These are phyloP conservation scores for Mustela lutreola DNA, from an alignment of 2,113 vertebrate genomes.

Conservation along the genomic window DNA sequence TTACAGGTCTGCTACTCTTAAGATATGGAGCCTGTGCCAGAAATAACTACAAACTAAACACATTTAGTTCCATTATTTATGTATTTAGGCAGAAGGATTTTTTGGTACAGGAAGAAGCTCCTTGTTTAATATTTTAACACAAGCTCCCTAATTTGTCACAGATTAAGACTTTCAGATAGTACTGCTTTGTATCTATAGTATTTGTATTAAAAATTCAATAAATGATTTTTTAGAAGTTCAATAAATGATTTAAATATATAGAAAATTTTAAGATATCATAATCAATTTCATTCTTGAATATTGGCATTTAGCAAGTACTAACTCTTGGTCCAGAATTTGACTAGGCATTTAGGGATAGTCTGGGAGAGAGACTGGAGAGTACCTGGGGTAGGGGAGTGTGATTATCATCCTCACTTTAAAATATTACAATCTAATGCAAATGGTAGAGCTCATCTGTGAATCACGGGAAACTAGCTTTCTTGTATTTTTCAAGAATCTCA, in stretches of 20 bases:
- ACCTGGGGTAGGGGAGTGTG: accelerated
- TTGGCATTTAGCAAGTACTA: not conserved
- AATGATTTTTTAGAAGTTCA: constrained; percentile 16
- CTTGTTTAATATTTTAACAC: constrained; percentile 13
- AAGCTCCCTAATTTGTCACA: constrained; percentile 1
- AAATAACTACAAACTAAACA: constrained; percentile 17
- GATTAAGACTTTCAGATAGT: not conserved
- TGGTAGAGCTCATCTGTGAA: not conserved
- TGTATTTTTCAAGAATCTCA: constrained; percentile 36
- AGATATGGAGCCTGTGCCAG: not conserved
- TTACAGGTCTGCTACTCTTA: not conserved
- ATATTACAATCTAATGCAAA: not conserved
- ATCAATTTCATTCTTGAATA: constrained; percentile 29
- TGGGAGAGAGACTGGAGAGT: not conserved
- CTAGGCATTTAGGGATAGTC: not conserved
- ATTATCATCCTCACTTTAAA: not conserved
- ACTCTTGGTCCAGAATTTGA: not conserved
- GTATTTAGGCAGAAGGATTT: constrained; percentile 26
- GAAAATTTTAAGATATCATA: not conserved
- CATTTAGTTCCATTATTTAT: not conserved
- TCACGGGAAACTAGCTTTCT: not conserved
- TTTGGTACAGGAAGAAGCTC: constrained; percentile 20
- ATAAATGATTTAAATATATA: not conserved
- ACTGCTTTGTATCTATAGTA: not conserved
- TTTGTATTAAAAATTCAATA: constrained; percentile 33